phyloP scores from a whole-genome alignment of 2,113 vertebrate species.

The Pelecanus crispus region DNA sequence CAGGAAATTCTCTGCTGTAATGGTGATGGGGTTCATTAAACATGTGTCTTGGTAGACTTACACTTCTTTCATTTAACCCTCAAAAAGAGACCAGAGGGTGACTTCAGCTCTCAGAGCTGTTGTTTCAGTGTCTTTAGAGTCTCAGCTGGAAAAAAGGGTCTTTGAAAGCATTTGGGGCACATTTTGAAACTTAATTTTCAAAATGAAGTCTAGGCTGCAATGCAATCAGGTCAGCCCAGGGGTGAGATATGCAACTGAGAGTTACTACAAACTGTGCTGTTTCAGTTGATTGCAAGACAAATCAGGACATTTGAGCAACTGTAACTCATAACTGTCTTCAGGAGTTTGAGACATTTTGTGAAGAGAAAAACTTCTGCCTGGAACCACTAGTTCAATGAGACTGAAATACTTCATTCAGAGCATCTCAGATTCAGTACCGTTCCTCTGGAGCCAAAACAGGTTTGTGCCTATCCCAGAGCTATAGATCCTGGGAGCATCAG shows the following conservation, averaged over 20 bases:
- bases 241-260: background rate
- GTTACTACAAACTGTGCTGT: background rate
- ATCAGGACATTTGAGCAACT: background rate
- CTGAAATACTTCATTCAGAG: background rate
- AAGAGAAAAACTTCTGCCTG: background rate
- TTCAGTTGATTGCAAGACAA: conserved; percentile 8
- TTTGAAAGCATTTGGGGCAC: background rate
- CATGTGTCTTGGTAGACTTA: background rate
- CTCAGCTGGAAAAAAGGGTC: accelerated
- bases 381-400: background rate
- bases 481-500: background rate
- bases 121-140: background rate
- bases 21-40: background rate
- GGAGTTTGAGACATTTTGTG: background rate
- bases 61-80: background rate
- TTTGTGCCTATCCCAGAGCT: background rate
- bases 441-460: background rate
- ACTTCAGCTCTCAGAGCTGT: background rate
- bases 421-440: background rate
- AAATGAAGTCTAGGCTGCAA: background rate
- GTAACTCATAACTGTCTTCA: background rate
- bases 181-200: background rate
- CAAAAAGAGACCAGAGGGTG: background rate
- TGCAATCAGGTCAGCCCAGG: background rate
- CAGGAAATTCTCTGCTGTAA: background rate